A percentile compares a stretch with the other conserved stretches of the same genome.
These are phyloP conservation scores for Hydrolagus colliei DNA, from an alignment of 2,797 vertebrate species.

Conservation along the genomic window DNA sequence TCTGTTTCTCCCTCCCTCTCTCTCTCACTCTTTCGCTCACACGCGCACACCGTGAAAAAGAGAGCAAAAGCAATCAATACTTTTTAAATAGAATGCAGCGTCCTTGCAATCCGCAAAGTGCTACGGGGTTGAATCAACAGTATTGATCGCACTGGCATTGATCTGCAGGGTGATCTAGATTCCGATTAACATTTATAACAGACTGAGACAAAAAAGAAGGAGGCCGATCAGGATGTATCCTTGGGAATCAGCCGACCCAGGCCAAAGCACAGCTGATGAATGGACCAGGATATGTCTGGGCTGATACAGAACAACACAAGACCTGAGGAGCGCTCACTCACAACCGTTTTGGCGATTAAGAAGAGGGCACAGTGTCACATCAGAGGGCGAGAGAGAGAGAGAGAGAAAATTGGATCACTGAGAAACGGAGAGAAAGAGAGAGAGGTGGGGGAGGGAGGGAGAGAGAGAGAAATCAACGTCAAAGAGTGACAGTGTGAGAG, in stretches of 20 bases:
- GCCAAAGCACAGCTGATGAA: not conserved
- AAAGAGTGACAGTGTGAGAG: too few relatives aligned
- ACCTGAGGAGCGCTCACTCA: too few relatives aligned
- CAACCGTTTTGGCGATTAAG: too few relatives aligned
- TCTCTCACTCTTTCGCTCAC: not conserved
- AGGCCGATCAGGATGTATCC: not conserved
- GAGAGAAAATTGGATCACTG: too few relatives aligned
- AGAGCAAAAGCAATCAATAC: slow-evolving; percentile 16
- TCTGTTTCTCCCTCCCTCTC: not conserved
- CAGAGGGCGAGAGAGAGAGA: too few relatives aligned
- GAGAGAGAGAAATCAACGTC: too few relatives aligned
- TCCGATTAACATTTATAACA: slow-evolving; percentile 26
- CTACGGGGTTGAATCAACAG: slow-evolving; percentile 13
- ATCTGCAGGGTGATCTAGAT: slow-evolving; percentile 1
- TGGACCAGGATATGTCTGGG: not conserved
- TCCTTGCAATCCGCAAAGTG: slow-evolving; percentile 32
- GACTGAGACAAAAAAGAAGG: not conserved
- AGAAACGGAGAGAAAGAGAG: too few relatives aligned
- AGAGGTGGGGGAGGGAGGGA: too few relatives aligned
- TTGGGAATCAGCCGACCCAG: not conserved
- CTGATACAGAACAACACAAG: too few relatives aligned
- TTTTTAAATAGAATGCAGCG: slow-evolving; percentile 21
- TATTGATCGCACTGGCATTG: slow-evolving; percentile 14
- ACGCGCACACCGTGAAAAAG: slow-evolving; percentile 13
- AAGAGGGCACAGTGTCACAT: too few relatives aligned